These are phyloP conservation scores for Latrodectus hesperus DNA, from an alignment of 2,888 invertebrate genomes.

Conservation along the genomic window DNA sequence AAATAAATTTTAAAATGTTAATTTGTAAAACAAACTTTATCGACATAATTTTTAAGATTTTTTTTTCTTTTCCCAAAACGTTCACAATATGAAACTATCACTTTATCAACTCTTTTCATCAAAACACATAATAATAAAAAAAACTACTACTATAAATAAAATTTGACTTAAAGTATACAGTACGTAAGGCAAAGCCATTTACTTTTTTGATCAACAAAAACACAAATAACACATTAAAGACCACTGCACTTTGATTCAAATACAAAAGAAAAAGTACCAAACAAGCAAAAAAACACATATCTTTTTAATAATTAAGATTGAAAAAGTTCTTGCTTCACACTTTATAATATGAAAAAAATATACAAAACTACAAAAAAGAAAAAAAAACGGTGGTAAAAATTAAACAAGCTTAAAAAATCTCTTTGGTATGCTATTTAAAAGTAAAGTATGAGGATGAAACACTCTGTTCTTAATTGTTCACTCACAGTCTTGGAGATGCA, in stretches of 20 bases:
- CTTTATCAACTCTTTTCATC: slow-evolving; percentile 24
- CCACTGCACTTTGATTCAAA: neutral
- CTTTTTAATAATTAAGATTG: neutral
- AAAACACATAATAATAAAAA: slow-evolving; percentile 32
- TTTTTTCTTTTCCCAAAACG: slow-evolving; percentile 55
- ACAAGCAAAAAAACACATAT: neutral
- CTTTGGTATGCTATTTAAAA: slow-evolving; percentile 62
- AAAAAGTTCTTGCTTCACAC: slow-evolving; percentile 6
- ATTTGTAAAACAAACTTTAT: neutral
- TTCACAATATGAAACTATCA: slow-evolving; percentile 11
- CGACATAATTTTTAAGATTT: neutral
- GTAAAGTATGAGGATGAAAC: slow-evolving; percentile 12
- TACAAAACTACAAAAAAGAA: slow-evolving; percentile 55
- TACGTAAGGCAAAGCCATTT: slow-evolving; percentile 56
- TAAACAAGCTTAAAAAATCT: slow-evolving; percentile 64
- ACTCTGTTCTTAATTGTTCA: slow-evolving; percentile 15
- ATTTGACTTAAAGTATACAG: slow-evolving; percentile 48
- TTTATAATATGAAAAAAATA: slow-evolving; percentile 19
- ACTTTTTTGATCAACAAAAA: slow-evolving; percentile 62
- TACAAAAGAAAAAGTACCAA: slow-evolving; percentile 5
- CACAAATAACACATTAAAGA: slow-evolving; percentile 48
- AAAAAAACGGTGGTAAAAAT: slow-evolving; percentile 60
- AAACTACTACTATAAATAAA: slow-evolving; percentile 65
- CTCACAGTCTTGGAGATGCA: slow-evolving; percentile 4
- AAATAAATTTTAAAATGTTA: neutral